Conservation (phyloP, 2,888 invertebrate genomes). For the Agrotis puta region DNA sequence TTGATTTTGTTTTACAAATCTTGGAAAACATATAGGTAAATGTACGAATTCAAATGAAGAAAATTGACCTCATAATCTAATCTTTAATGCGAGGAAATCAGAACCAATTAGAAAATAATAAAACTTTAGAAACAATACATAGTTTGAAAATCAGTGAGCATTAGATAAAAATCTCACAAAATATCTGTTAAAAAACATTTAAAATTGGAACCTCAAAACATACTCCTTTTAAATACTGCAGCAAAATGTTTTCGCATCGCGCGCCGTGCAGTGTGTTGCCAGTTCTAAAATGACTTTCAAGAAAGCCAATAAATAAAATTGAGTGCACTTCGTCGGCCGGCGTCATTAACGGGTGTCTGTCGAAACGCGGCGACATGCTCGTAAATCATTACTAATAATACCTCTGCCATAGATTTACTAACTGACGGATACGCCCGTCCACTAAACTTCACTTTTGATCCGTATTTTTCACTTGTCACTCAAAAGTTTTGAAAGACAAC, state of each 20-base stretch:
- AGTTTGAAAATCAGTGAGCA: background rate
- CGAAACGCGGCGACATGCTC: slow-evolving; percentile 73
- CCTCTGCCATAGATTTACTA: slow-evolving; percentile 63
- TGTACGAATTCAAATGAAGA: too few species aligned
- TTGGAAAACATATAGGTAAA: too few species aligned
- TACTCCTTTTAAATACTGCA: background rate
- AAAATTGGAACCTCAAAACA: background rate
- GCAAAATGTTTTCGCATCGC: slow-evolving; percentile 13
- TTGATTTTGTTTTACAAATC: background rate
- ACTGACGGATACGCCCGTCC: slow-evolving; percentile 57
- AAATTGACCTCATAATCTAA: too few species aligned
- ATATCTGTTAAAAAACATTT: background rate
- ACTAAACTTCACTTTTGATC: slow-evolving; percentile 36
- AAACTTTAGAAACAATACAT: background rate
- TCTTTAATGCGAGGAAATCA: too few species aligned
- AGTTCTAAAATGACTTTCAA: slow-evolving; percentile 69
- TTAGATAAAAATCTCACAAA: background rate
- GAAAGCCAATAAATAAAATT: slow-evolving; percentile 78
- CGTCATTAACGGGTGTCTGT: slow-evolving; percentile 78
- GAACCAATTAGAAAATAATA: too few species aligned
- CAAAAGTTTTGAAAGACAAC: slow-evolving; percentile 31
- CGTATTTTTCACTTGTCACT: slow-evolving; percentile 46
- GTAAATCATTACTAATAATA: slow-evolving; percentile 80
- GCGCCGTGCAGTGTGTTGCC: slow-evolving; percentile 37
- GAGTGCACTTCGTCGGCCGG: slow-evolving; percentile 74